Percentiles rank a stretch among this genome's conserved stretches.
Evolutionary conservation across 2,113 vertebrate species (phyloP).

Genomic region (Nipponia nippon): DNA sequence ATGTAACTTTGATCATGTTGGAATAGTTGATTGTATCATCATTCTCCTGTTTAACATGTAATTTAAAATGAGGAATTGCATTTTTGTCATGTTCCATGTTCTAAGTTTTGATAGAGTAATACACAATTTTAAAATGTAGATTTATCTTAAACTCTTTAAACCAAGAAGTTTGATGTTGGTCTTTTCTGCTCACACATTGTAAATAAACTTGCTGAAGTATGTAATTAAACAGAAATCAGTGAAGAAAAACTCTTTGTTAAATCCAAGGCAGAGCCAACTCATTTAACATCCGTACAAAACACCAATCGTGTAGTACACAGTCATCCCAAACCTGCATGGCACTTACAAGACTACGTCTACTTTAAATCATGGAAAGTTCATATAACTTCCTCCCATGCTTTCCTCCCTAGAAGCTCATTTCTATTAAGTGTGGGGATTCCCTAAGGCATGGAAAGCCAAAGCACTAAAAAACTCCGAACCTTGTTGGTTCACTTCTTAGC

Average conservation of each 20-base stretch:
- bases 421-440: background rate
- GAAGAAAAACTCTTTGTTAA: background rate
- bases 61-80: background rate
- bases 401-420: background rate
- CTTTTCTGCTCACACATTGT: background rate
- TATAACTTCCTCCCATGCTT: background rate
- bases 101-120: background rate
- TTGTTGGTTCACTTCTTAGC: background rate
- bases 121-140: background rate
- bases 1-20: conserved; percentile 43
- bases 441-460: background rate
- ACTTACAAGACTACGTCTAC: background rate
- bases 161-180: background rate
- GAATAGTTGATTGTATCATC: conserved; percentile 72
- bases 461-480: background rate
- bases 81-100: rapidly evolving
- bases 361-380: background rate
- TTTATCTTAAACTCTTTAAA: background rate
- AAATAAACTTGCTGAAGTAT: background rate
- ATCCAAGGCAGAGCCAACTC: background rate
- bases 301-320: too few relatives aligned
- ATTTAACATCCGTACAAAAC: background rate
- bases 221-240: background rate
- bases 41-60: conserved; percentile 28
- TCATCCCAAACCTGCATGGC: background rate